Conservation (phyloP, 2,888 invertebrate genomes). For the Nephrotoma guestfalica region DNA sequence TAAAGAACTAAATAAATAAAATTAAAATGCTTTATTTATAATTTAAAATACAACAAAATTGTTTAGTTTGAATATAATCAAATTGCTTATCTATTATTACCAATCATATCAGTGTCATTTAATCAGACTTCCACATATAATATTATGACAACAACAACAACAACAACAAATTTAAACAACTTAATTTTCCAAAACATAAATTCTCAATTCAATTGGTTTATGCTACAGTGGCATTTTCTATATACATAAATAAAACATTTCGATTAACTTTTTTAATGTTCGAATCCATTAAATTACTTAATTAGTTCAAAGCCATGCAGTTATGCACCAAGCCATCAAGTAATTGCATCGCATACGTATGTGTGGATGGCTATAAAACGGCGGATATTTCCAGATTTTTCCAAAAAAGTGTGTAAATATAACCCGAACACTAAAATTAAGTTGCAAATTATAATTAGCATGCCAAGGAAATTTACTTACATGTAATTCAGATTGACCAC, state of each 20-base stretch:
- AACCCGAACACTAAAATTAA: not conserved
- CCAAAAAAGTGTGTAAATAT: not conserved
- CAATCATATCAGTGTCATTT: not conserved
- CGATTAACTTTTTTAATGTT: not conserved
- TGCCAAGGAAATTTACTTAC: too few relatives aligned
- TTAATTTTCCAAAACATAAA: not conserved
- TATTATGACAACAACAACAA: not conserved
- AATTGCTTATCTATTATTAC: not conserved
- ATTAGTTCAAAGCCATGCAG: not conserved
- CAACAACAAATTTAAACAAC: not conserved
- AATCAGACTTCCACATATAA: not conserved
- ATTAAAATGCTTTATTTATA: not conserved
- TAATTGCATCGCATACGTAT: not conserved
- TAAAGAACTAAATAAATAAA: not conserved
- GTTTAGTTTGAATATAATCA: not conserved
- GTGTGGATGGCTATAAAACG: not conserved
- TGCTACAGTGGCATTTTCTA: not conserved
- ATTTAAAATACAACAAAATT: not conserved
- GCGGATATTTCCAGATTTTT: not conserved
- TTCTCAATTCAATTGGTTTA: not conserved
- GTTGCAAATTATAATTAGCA: too few relatives aligned
- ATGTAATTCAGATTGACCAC: too few relatives aligned
- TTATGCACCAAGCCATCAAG: not conserved
- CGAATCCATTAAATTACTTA: not conserved
- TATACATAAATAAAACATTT: not conserved